Percentiles rank a stretch among this genome's conserved stretches.
Conservation (phyloP, 2,888 invertebrate species). For the Elmis aenea region DNA sequence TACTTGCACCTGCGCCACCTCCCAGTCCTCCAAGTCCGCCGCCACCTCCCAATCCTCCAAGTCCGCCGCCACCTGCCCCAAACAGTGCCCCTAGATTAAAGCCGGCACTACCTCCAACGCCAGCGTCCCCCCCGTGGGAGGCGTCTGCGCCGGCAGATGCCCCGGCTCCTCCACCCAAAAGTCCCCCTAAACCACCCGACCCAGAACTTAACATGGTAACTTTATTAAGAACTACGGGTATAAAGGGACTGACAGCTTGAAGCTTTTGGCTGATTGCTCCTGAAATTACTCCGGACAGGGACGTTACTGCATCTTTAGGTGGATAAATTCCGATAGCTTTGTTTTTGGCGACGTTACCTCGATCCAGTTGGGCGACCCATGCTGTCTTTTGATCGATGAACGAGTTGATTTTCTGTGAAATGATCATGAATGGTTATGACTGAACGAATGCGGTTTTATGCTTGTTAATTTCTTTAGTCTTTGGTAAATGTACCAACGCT, state of each 20-base stretch:
- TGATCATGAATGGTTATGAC: not conserved
- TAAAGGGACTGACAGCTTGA: slow-evolving; percentile 49
- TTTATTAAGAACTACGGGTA: slow-evolving; percentile 64
- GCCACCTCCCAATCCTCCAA: too few relatives aligned
- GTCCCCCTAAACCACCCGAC: slow-evolving; percentile 44
- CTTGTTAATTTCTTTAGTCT: too few relatives aligned
- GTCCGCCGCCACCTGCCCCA: slow-evolving; percentile 7
- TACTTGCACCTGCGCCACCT: too few relatives aligned
- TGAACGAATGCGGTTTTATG: not conserved
- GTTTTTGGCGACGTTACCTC: slow-evolving; percentile 70
- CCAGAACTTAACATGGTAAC: slow-evolving; percentile 53
- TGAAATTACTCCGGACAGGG: slow-evolving; percentile 61
- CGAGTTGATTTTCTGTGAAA: slow-evolving; percentile 73
- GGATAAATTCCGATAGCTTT: slow-evolving; percentile 67
- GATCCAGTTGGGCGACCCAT: slow-evolving; percentile 64
- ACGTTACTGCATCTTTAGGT: slow-evolving; percentile 48
- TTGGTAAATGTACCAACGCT: too few relatives aligned
- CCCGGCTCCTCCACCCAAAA: slow-evolving; percentile 29
- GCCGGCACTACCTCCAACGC: slow-evolving; percentile 6
- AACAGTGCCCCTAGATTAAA: slow-evolving; percentile 9
- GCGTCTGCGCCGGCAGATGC: slow-evolving; percentile 18
- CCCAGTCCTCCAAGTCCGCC: too few relatives aligned
- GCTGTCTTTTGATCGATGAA: slow-evolving; percentile 76
- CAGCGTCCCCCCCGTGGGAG: slow-evolving; percentile 8
- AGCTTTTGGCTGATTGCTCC: slow-evolving; percentile 65